phyloP scores from a whole-genome alignment of 2,888 invertebrate species.

The Folsomia candida region DNA sequence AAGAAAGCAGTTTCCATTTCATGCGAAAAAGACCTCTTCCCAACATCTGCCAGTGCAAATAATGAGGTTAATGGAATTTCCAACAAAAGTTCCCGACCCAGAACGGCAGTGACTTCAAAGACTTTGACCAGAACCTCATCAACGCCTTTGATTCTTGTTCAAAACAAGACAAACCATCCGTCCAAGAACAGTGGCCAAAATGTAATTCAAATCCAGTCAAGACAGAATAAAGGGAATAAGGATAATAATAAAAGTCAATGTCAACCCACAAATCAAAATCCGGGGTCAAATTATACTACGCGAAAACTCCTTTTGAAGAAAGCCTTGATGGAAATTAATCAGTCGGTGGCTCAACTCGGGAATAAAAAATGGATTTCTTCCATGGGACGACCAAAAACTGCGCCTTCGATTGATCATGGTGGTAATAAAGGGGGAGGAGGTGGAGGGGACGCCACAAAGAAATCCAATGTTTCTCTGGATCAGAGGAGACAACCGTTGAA shows the following conservation, averaged over 20 bases:
- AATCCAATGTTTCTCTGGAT: not conserved
- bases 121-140: not conserved
- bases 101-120: conserved; percentile 25
- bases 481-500: conserved; percentile 26
- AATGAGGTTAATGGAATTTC: conserved; percentile 35
- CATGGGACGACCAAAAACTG: conserved; percentile 44
- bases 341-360: conserved; percentile 33
- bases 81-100: conserved; percentile 35
- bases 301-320: conserved; percentile 48
- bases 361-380: conserved; percentile 38
- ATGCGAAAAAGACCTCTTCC: conserved; percentile 44
- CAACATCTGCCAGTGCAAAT: conserved; percentile 25
- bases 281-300: conserved; percentile 42
- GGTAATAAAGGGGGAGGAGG: not conserved
- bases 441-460: conserved; percentile 12
- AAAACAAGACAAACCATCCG: not conserved
- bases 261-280: conserved; percentile 22
- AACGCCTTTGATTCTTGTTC: not conserved
- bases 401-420: too few relatives aligned
- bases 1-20: conserved; percentile 46
- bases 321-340: conserved; percentile 47
- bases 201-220: not conserved
- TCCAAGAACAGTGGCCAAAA: not conserved
- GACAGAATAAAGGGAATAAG: not conserved
- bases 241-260: not conserved